phyloP scores from a whole-genome alignment of 2,888 invertebrate genomes.

The Conomelus anceps region DNA sequence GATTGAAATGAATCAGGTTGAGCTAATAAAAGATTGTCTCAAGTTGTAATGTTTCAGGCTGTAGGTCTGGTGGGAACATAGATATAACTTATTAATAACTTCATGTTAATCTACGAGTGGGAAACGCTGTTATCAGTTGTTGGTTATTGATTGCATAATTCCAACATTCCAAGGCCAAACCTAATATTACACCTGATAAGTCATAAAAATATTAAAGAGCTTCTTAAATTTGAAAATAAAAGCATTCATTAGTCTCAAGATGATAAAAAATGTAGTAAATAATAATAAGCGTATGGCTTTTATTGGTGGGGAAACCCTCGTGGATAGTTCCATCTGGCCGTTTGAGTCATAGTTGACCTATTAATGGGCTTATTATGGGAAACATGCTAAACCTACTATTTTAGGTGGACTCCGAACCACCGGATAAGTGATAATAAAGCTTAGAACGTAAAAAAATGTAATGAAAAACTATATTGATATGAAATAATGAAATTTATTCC shows the following conservation, averaged over 20 bases:
- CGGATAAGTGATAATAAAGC: no score
- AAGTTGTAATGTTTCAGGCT: neutral
- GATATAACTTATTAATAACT: no score
- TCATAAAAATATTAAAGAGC: neutral
- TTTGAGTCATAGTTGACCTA: no score
- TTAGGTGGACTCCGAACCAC: no score
- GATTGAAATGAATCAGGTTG: neutral
- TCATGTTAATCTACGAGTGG: no score
- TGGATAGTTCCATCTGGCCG: no score
- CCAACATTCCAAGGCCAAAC: neutral
- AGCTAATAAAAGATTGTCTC: neutral
- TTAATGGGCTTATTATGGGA: no score
- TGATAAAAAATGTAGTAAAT: neutral
- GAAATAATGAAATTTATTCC: no score
- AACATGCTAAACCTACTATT: no score
- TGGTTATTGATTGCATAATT: neutral
- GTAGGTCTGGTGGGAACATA: neutral
- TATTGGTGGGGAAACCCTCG: no score
- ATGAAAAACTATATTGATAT: no score
- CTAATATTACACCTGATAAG: neutral
- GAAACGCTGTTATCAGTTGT: neutral
- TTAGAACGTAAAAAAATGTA: no score
- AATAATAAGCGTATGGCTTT: neutral
- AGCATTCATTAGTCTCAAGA: neutral
- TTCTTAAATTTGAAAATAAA: neutral